These are phyloP conservation scores for Podiceps cristatus DNA, from an alignment of 2,113 vertebrate species.

Conservation along the genomic window DNA sequence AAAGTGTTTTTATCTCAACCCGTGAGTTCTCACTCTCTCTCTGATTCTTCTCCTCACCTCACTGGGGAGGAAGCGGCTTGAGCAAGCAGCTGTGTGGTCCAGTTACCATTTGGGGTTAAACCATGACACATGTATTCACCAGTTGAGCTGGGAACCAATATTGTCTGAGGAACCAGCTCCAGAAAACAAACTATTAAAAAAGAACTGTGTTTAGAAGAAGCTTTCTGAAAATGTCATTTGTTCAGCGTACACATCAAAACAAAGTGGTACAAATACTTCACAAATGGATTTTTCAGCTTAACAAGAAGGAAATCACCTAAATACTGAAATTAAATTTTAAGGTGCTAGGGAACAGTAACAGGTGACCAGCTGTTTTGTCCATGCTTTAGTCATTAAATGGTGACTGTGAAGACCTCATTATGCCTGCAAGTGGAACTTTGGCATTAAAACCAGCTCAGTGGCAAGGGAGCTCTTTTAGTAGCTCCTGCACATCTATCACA, in stretches of 20 bases:
- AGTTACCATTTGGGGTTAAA: no score
- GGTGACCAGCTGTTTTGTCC: background rate
- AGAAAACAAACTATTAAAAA: background rate
- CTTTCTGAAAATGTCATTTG: background rate
- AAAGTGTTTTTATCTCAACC: no score
- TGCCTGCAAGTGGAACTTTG: background rate
- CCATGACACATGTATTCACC: background rate
- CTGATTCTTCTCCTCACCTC: no score
- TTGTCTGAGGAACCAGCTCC: background rate
- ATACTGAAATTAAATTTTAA: background rate
- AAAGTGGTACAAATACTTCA: background rate
- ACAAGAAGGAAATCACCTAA: background rate
- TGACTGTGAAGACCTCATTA: background rate
- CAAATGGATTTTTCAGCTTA: background rate
- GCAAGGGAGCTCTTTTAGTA: background rate
- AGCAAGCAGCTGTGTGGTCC: no score
- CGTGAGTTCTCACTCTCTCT: no score
- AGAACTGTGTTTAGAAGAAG: background rate
- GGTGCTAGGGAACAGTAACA: background rate
- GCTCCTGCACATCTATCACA: background rate
- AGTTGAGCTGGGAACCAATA: background rate
- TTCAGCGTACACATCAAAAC: background rate
- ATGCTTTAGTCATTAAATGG: background rate
- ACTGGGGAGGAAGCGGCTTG: no score
- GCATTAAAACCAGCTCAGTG: background rate